These are phyloP conservation scores for Rhagium mordax DNA, from an alignment of 2,888 invertebrate genomes.

Conservation along the genomic window DNA sequence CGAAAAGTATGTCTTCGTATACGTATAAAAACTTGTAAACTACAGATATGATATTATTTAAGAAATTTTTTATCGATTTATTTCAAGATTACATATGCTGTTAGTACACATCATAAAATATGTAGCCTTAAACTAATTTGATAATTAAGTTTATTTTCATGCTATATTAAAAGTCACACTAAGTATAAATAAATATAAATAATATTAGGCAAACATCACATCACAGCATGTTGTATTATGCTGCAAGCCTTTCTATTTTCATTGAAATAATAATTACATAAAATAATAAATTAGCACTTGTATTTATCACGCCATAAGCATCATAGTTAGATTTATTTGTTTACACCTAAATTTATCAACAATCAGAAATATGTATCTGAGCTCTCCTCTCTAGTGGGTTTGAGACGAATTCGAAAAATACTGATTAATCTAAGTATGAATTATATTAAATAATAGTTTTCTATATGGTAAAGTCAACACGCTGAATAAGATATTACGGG, in stretches of 20 bases:
- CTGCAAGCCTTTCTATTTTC: neutral
- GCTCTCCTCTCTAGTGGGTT: no score
- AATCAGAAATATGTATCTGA: neutral
- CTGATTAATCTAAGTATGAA: neutral
- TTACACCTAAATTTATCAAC: neutral
- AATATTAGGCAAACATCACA: neutral
- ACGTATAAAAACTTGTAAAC: no score
- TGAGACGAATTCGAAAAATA: neutral
- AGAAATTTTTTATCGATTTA: no score
- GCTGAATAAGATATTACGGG: neutral
- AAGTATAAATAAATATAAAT: neutral
- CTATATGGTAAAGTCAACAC: slow-evolving; percentile 16
- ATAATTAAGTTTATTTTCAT: neutral
- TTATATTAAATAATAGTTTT: neutral
- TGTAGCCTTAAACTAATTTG: neutral
- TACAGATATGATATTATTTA: no score
- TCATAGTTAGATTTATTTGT: slow-evolving; percentile 15
- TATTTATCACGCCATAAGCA: neutral
- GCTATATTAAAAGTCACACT: no score
- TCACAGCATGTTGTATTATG: neutral
- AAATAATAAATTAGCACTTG: neutral
- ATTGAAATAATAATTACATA: neutral
- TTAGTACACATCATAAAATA: neutral
- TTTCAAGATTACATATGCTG: no score
- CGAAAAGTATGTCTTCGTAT: no score